phyloP scores from a whole-genome alignment of 2,888 invertebrate species.

The Digitonthophagus gazella region DNA sequence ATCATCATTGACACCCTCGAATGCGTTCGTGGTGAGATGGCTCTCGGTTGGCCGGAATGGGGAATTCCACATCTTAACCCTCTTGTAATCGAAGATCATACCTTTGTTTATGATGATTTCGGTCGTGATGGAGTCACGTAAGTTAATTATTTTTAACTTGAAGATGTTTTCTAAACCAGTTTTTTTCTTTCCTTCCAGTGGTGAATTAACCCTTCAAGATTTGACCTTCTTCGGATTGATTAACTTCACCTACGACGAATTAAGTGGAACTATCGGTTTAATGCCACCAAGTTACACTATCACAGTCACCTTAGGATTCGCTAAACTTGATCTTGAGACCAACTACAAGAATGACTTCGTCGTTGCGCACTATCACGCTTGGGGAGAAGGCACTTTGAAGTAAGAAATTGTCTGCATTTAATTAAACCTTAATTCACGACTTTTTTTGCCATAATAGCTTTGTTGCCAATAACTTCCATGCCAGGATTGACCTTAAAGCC shows the following conservation, averaged over 20 bases:
- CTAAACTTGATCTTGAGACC: constrained; percentile 3
- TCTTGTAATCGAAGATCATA: not conserved
- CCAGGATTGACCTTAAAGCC: constrained; percentile 13
- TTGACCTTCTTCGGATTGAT: constrained; percentile 11
- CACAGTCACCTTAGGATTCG: constrained; percentile 16
- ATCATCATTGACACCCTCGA: constrained; percentile 16
- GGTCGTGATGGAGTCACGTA: constrained; percentile 17
- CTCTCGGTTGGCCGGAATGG: constrained; percentile 9
- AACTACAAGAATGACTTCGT: constrained; percentile 5
- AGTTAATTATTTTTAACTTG: not conserved
- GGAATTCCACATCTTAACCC: constrained; percentile 21
- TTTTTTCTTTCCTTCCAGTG: constrained; percentile 1
- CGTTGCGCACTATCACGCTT: not conserved
- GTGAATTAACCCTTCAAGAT: constrained; percentile 7
- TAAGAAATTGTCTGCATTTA: constrained; percentile 7
- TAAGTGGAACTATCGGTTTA: constrained; percentile 19
- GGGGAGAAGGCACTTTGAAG: constrained; percentile 19
- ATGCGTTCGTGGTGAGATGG: constrained; percentile 18
- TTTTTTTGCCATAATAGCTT: constrained; percentile 5
- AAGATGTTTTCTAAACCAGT: not conserved
- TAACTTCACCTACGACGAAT: constrained; percentile 7
- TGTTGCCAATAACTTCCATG: constrained; percentile 16
- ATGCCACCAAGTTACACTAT: constrained; percentile 23
- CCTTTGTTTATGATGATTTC: not conserved
- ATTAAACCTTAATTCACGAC: no score